A percentile compares a stretch with the other conserved stretches of the same genome.
phyloP scores from a whole-genome alignment of 2,113 vertebrate genomes.

The Melanocharis versteri region DNA sequence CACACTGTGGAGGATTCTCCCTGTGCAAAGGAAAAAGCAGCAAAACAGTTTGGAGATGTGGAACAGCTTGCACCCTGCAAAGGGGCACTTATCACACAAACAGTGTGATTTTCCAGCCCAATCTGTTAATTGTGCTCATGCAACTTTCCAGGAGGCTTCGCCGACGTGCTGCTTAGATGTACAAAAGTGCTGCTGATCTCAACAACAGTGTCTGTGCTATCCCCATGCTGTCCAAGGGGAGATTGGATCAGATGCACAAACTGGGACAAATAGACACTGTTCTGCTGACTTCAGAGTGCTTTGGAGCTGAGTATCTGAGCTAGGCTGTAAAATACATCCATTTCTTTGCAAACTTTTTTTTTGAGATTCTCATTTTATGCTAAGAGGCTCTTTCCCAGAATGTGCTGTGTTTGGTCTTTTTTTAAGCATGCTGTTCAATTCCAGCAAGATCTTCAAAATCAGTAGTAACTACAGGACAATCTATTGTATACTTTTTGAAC shows the following conservation, averaged over 20 bases:
- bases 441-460: background rate
- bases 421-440: background rate
- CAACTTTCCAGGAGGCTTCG: background rate
- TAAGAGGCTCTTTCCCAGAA: constrained; percentile 1
- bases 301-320: background rate
- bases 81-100: constrained; percentile 42
- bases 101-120: constrained; percentile 34
- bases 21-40: constrained; percentile 5
- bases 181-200: constrained; percentile 4
- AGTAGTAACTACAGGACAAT: background rate
- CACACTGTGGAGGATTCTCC: constrained; percentile 30
- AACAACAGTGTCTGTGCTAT: background rate
- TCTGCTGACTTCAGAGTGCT: constrained; percentile 35
- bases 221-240: background rate
- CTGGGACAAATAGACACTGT: constrained; percentile 7
- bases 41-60: background rate
- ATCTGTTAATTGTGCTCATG: constrained; percentile 35
- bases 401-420: background rate
- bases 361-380: background rate
- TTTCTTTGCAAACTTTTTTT: background rate
- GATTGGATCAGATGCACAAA: background rate
- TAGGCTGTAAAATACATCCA: background rate
- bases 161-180: background rate
- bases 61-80: constrained; percentile 1
- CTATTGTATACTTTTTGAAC: background rate